Percentiles rank a stretch among this genome's conserved stretches.
These are phyloP conservation scores for Oasisia sp. DNA, from an alignment of 2,888 invertebrate genomes.

Conservation along the genomic window DNA sequence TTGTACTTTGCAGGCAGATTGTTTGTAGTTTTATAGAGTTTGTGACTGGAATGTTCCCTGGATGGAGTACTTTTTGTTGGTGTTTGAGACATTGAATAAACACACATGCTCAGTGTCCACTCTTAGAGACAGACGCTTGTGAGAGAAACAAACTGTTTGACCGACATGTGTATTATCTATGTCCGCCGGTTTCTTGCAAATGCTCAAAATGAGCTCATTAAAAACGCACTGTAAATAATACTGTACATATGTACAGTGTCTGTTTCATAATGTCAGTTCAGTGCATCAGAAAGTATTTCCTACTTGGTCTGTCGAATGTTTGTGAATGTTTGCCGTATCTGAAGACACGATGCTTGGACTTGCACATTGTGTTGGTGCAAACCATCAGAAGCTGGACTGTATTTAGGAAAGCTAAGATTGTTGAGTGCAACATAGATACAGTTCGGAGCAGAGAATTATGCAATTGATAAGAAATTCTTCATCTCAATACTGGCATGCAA, in stretches of 20 bases:
- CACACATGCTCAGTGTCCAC: too few relatives aligned
- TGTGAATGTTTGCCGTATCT: neutral
- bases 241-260: too few relatives aligned
- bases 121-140: too few relatives aligned
- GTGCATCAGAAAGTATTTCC: neutral
- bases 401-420: neutral
- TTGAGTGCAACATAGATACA: neutral
- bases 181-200: too few relatives aligned
- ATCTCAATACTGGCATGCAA: neutral
- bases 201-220: too few relatives aligned
- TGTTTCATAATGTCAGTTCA: neutral
- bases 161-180: too few relatives aligned
- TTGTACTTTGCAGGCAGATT: neutral
- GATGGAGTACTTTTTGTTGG: neutral
- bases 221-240: too few relatives aligned
- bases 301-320: neutral
- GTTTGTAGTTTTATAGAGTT: neutral
- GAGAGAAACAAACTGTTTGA: too few relatives aligned
- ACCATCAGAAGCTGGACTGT: neutral
- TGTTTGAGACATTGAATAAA: neutral
- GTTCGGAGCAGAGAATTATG: neutral
- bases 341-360: neutral
- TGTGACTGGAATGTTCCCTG: neutral
- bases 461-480: neutral
- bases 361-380: neutral